phyloP scores from a whole-genome alignment of 2,113 vertebrate genomes.

The Thinocorus orbignyianus region DNA sequence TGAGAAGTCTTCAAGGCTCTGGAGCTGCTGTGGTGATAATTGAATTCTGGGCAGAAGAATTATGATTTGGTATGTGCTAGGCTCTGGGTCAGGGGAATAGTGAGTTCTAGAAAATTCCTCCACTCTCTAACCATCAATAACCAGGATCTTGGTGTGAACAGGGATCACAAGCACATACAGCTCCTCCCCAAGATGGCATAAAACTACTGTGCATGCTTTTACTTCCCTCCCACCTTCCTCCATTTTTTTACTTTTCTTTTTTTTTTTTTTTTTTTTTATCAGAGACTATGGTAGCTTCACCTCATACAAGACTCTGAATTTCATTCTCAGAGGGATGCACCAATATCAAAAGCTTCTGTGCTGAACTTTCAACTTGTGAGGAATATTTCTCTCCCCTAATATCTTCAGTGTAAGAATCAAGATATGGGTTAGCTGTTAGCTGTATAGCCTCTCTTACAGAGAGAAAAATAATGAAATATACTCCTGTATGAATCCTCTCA shows the following conservation, averaged over 20 bases:
- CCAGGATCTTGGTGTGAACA: background rate
- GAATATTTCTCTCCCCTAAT: background rate
- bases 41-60: background rate
- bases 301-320: background rate
- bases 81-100: background rate
- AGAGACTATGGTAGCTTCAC: background rate
- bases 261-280: background rate
- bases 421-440: background rate
- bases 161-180: background rate
- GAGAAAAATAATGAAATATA: background rate
- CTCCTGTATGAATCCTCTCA: background rate
- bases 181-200: background rate
- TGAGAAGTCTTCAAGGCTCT: background rate
- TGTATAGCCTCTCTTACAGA: background rate
- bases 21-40: background rate
- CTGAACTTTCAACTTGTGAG: background rate
- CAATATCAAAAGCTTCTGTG: background rate
- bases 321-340: background rate
- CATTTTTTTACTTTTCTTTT: background rate
- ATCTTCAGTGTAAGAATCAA: background rate
- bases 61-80: background rate
- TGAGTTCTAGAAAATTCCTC: background rate
- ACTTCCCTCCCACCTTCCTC: background rate
- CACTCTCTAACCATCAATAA: background rate
- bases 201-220: background rate